A percentile compares a stretch with the other conserved stretches of the same genome.
Conservation (phyloP, 2,113 vertebrate genomes). For the Sardina pilchardus region DNA sequence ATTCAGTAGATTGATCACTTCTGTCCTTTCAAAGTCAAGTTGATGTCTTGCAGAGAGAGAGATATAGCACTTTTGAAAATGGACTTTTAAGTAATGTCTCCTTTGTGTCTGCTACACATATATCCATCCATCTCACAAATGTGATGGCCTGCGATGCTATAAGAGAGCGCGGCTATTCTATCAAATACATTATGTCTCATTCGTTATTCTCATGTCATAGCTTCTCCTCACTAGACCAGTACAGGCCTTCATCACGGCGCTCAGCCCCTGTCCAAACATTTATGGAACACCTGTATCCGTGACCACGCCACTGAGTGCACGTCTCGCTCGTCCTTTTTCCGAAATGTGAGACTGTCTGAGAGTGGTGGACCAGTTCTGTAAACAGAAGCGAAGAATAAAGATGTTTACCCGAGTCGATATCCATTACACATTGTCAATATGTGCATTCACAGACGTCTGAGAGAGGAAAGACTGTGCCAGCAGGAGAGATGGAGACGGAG, state of each 20-base stretch:
- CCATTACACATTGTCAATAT: constrained; percentile 12
- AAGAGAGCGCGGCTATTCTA: background rate
- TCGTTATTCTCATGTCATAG: background rate
- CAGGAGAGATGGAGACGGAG: background rate
- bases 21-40: constrained; percentile 1
- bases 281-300: background rate
- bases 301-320: background rate
- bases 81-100: background rate
- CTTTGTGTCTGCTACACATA: background rate
- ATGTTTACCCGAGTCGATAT: constrained; percentile 1
- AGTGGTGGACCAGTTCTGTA: background rate
- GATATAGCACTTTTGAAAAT: background rate
- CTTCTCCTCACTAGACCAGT: background rate
- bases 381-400: constrained; percentile 8
- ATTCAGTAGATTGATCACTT: background rate
- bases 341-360: background rate
- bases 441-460: background rate
- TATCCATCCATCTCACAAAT: background rate
- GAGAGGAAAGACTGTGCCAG: background rate
- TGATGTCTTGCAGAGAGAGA: background rate
- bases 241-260: background rate
- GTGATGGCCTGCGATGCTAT: background rate
- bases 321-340: background rate
- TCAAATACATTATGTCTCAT: background rate
- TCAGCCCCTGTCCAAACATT: background rate